Base-by-base conservation (phyloP, 2,113 vertebrate genomes). In the Odocoileus hemionus region DNA sequence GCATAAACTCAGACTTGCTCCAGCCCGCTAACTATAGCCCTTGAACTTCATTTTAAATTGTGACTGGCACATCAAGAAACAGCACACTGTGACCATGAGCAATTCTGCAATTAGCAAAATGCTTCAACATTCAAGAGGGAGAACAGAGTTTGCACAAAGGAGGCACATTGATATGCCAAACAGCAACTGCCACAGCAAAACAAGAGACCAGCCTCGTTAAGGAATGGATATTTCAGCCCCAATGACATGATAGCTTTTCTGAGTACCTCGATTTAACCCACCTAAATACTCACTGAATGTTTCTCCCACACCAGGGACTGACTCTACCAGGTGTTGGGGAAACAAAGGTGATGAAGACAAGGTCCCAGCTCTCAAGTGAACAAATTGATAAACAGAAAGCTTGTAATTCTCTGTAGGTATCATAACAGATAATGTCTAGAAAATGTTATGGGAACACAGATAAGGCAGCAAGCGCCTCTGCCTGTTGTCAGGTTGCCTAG, bases 91-190 rank as follows among this genome's bases (percentile, higher is more conserved):
- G 70, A 78, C 60, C 88, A 94, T 0, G 7, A 89, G 47, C 60
- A 61, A 45, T 57, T 47, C 50, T 64, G 45, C 89, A 96, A 93
- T 94, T 91, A 97, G 36, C 52, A 93, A 89, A 96, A 67, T 55
- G 76, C 70, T 94, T 93, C 58, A 78, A n/a, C 12, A 50, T n/a
- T 91, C 89, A 89, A 89, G 78, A 33, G 82, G 86, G 52, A 95
- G 88, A 57, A 45, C 19, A 1, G 7, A 45, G 9, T 70, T 58
- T 89, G 60, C 54, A 54, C 94, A 90, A 91, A 76, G 47, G 67
- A 94, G 23, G 10, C 8, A 30, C 67, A 50, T n/a, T 78, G n/a
- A 19, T 82, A n/a, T 85, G 64, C 91, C 10, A 23, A 61, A 82
- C 85, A 67, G 52, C 47, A 36, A 88, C 30, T 5, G 2, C 8